Conservation (phyloP, 1,140 invertebrate species). For the Zelostemma sp. region DNA sequence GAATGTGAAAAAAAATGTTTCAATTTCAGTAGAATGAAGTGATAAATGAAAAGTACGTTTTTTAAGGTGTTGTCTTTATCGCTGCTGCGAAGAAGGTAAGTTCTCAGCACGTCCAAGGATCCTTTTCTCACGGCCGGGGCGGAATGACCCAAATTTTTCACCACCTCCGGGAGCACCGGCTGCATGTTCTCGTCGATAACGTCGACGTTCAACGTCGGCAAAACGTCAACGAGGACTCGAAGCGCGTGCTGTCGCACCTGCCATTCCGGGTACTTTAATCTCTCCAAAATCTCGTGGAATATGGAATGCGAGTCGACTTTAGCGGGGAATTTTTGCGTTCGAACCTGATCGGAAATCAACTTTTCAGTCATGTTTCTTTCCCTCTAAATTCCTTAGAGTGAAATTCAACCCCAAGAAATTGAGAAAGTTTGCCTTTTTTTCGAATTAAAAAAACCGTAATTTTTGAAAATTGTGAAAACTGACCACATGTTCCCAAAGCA, state of each 20-base stretch:
- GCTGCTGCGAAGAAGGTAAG: constrained; percentile 75
- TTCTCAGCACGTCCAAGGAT: constrained; percentile 77
- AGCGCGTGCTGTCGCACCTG: constrained; percentile 84
- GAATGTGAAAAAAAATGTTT: too few relatives aligned
- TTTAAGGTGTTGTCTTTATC: constrained; percentile 56
- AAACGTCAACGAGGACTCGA: constrained; percentile 79
- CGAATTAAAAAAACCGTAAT: too few relatives aligned
- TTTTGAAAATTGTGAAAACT: constrained; percentile 59
- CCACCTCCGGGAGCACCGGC: constrained; percentile 75
- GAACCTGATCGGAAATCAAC: constrained; percentile 48
- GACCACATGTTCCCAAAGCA: constrained; percentile 82
- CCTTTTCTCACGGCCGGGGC: constrained; percentile 83
- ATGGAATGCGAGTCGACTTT: constrained; percentile 75
- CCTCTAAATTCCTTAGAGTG: too few relatives aligned
- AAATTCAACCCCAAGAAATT: too few relatives aligned
- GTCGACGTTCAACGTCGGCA: constrained; percentile 75
- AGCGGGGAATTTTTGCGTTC: constrained; percentile 66
- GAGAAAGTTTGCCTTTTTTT: too few relatives aligned
- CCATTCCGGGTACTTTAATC: constrained; percentile 83
- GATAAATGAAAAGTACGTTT: constrained; percentile 39
- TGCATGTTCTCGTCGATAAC: constrained; percentile 70
- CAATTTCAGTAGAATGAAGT: constrained; percentile 9
- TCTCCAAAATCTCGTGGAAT: constrained; percentile 77
- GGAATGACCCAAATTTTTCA: constrained; percentile 80
- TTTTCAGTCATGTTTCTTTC: too few relatives aligned